Base-by-base conservation (phyloP, 2,113 vertebrate genomes). In the Lepidothrix coronata region DNA sequence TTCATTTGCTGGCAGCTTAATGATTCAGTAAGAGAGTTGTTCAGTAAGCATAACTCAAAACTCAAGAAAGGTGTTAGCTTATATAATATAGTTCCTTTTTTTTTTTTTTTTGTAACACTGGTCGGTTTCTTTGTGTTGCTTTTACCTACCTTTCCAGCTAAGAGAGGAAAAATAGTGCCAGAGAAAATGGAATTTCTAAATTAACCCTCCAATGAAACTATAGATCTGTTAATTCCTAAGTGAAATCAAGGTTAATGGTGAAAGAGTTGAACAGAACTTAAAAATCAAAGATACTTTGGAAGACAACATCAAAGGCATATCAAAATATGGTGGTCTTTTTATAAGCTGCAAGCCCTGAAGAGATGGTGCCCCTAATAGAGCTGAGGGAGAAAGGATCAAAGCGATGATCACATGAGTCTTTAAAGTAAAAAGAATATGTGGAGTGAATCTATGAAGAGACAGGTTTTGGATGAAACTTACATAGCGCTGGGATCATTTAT, bases 261-360 rank as follows among this genome's bases (percentile, higher is more conserved):
- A 95, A 97, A 97, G 87, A 67, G 84, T 91, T 94, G 83, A 95
- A 88, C 68, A 93, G 55, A 94, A 96, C 96, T 97, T 97, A 93
- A 96, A 97, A 97, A 96, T 96, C 78, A 97, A 95, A 97, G 82
- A 54, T 97, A 89, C 75, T 79, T 97, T 97, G 91, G 85, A 97
- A 97, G 96, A 91, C 95, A 91, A 89, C 86, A 93, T 96, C 93
- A 96, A 96, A 97, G 88, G 93, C 96, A 94, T 96, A 96, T 87
- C 54, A 95, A 98, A 97, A 97, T 91, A 95, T 95, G 92, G 87
- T 94, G 89, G 71, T 91, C 91, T 94, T 97, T 96, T 97, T 95
- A 97, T 95, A 97, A 96, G 92, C 88, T 95, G 80, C 93, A 96
- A 93, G 66, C 84, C 92, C 93, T 95, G 85, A 95, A 97, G 96